Conservation (phyloP, 2,113 vertebrate species). For the Rattus rattus region DNA sequence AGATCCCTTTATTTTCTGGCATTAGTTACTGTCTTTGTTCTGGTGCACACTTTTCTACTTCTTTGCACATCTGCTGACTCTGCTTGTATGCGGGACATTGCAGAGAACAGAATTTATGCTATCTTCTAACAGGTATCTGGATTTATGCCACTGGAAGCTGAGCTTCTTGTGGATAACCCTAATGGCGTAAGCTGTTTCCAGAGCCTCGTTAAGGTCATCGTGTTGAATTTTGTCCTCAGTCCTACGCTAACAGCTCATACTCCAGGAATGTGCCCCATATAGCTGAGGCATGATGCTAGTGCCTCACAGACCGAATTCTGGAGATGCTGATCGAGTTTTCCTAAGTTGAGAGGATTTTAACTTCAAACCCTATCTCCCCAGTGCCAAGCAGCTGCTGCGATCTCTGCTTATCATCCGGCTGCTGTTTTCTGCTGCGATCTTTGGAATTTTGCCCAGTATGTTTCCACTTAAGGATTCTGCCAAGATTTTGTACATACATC, state of each 20-base stretch:
- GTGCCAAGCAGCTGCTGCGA: slow-evolving; percentile 13
- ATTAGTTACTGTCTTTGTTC: not conserved
- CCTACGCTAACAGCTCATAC: not conserved
- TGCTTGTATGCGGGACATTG: not conserved
- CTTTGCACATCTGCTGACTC: not conserved
- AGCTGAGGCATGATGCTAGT: not conserved
- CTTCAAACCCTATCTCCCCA: not conserved
- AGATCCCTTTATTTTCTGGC: not conserved
- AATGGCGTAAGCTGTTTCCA: not conserved
- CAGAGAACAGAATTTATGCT: slow-evolving; percentile 25
- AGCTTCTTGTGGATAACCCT: not conserved
- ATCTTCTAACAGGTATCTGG: not conserved
- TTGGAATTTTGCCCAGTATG: slow-evolving; percentile 47
- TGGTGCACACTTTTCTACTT: not conserved
- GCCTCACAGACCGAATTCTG: not conserved
- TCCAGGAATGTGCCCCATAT: not conserved
- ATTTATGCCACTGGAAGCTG: slow-evolving; percentile 22
- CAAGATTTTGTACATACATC: slow-evolving; percentile 55
- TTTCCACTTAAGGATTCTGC: slow-evolving; percentile 42
- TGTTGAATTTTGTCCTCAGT: not conserved
- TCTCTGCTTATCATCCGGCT: slow-evolving; percentile 39
- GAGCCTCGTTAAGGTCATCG: not conserved
- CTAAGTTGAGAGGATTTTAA: slow-evolving; percentile 38
- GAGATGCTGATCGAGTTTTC: not conserved
- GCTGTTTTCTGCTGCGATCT: slow-evolving; percentile 45